phyloP scores from a whole-genome alignment of 2,113 vertebrate genomes.

The Apeltes quadracus region DNA sequence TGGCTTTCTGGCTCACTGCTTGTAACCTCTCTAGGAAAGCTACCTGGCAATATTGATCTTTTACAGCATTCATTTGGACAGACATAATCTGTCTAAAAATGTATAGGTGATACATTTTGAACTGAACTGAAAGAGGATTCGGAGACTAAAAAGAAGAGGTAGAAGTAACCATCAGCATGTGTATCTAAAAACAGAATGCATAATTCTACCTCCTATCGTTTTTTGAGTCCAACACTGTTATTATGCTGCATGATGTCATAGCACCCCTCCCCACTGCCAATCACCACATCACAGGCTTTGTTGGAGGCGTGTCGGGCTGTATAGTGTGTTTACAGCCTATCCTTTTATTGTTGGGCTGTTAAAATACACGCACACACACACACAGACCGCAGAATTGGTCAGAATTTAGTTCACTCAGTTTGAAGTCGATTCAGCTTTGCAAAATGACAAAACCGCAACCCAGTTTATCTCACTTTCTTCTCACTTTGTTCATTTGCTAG shows the following conservation, averaged over 20 bases:
- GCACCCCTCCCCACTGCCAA: neutral
- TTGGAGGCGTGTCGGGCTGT: constrained; percentile 21
- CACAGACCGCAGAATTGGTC: neutral
- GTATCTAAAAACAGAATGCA: neutral
- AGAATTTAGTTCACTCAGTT: constrained; percentile 8
- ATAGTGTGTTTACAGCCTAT: constrained; percentile 49
- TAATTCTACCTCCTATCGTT: neutral
- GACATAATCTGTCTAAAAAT: too few species aligned
- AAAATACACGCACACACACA: constrained; percentile 15
- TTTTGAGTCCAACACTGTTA: constrained; percentile 1
- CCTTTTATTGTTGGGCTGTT: constrained; percentile 44
- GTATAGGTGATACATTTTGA: too few species aligned
- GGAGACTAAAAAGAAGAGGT: neutral
- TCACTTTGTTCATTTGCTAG: neutral
- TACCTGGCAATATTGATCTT: neutral
- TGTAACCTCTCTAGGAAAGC: neutral
- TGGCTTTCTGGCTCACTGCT: neutral
- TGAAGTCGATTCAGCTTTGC: neutral
- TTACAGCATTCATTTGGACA: neutral
- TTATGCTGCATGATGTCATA: constrained; percentile 25
- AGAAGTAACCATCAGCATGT: neutral
- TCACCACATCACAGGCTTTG: constrained; percentile 28
- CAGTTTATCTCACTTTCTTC: neutral
- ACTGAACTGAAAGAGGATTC: neutral
- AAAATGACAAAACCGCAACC: neutral